Conservation (phyloP, 2,113 vertebrate genomes). For the Cairina moschata region DNA sequence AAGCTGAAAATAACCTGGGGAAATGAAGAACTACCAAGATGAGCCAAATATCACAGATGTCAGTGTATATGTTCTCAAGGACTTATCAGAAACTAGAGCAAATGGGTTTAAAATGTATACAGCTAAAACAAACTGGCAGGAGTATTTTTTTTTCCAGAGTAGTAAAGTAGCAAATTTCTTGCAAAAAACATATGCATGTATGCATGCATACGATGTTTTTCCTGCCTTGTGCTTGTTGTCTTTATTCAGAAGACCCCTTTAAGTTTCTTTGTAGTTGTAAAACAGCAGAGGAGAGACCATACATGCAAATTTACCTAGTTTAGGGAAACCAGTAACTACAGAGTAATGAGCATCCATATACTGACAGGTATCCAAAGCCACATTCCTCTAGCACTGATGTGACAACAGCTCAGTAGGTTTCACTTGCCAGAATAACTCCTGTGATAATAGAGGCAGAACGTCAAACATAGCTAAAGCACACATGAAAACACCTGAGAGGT, state of each 20-base stretch:
- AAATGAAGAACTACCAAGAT: neutral
- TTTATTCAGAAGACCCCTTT: neutral
- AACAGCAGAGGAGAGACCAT: fast-evolving
- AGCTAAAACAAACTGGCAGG: neutral
- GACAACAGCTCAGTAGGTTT: neutral
- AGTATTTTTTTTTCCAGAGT: neutral
- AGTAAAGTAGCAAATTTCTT: neutral
- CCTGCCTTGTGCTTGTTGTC: neutral
- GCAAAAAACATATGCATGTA: neutral
- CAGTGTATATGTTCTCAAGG: neutral
- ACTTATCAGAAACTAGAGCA: neutral
- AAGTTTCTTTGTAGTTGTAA: neutral
- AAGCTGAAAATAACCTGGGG: neutral
- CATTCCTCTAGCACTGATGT: neutral
- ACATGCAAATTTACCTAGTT: neutral
- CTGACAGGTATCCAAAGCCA: neutral
- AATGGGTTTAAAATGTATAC: neutral
- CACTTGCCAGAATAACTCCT: neutral
- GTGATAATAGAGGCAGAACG: neutral
- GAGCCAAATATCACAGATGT: neutral
- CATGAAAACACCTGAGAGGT: neutral
- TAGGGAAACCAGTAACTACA: neutral
- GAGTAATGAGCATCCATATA: fast-evolving
- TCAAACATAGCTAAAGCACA: neutral
- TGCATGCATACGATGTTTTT: neutral